Evolutionary conservation across 2,888 invertebrate genomes (phyloP), one percentile per base, ranked within the genome.

Genomic region (Cephus spinipes): DNA sequence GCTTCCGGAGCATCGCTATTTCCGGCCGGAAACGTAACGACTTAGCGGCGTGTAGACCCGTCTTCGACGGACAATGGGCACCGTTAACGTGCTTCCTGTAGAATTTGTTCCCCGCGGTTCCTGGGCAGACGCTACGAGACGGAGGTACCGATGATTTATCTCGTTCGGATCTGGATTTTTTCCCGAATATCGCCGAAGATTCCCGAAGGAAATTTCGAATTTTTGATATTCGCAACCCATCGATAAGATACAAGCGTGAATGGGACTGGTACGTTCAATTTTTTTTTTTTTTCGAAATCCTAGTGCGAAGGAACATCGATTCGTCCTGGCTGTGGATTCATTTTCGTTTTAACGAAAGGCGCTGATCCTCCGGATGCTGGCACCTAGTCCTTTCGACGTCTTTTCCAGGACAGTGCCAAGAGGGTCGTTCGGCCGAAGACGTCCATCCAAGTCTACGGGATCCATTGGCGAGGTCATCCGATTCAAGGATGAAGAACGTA

Each of bases 31-130:
- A 71, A 30, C 71, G 31, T 33, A 32, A 33, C 71, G 32, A 71
- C 31, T 32, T 32, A 71, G 31, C 71, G 31, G 4, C 71, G 12
- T 23, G 71, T 71, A 31, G 3, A 15, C 32, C 31, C 31, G 33
- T 71, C 32, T 71, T 80, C 75, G 74, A 74, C 77, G 81, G 82
- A 89, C 88, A 88, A 89, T 87, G 79, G 55, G 78, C 77, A 85
- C 88, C 88, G 88, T 88, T 87, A 87, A 76, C 78, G 78, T 55
- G 81, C 83, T 81, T 83, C 84, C 85, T 30, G 68, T 34, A 12
- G 31, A 36, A 31, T 35, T 69, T 30, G 11, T 35, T 75, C 11
- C 69, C 73, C 23, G 35, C 23, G 23, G 55, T 23, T 23, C 55
- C 55, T 55, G 23, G 55, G 55, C 55, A 55, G 55, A 23, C 23